Evolutionary conservation across 1,140 invertebrate genomes (phyloP).

Genomic region (Callitettix versicolor): DNA sequence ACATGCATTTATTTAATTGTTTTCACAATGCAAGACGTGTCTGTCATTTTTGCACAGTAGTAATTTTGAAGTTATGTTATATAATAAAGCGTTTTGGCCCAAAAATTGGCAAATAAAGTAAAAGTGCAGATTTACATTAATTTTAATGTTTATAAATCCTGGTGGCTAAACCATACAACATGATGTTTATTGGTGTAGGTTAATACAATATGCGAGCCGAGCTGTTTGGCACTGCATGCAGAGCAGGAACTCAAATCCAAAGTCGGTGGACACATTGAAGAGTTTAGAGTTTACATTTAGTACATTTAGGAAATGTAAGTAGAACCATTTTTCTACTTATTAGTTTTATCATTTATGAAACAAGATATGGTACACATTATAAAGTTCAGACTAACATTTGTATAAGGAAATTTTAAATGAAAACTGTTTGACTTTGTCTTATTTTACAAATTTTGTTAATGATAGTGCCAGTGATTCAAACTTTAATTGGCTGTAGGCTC

Average conservation of each 20-base stretch:
- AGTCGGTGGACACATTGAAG: constrained; percentile 20
- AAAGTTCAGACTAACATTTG: neutral
- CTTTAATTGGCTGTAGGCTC: too few species aligned
- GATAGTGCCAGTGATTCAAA: neutral
- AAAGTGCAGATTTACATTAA: neutral
- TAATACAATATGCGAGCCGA: constrained; percentile 22
- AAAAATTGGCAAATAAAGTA: neutral
- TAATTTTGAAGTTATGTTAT: neutral
- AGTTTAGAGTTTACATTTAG: constrained; percentile 20
- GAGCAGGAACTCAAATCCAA: constrained; percentile 9
- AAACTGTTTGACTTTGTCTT: neutral
- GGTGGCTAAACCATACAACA: neutral
- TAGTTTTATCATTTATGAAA: neutral
- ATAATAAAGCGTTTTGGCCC: too few species aligned
- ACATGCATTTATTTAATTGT: too few species aligned
- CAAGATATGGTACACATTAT: neutral
- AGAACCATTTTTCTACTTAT: neutral
- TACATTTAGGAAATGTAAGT: constrained; percentile 22
- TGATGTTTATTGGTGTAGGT: constrained; percentile 13
- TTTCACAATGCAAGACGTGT: neutral
- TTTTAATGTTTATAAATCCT: neutral
- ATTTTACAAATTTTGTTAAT: neutral
- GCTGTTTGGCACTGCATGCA: constrained; percentile 21
- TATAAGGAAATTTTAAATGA: neutral
- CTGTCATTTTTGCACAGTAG: neutral